Evolutionary conservation across 2,113 vertebrate species (phyloP), one percentile per base, ranked within the genome.

Genomic region (Cochlearius cochlearius): DNA sequence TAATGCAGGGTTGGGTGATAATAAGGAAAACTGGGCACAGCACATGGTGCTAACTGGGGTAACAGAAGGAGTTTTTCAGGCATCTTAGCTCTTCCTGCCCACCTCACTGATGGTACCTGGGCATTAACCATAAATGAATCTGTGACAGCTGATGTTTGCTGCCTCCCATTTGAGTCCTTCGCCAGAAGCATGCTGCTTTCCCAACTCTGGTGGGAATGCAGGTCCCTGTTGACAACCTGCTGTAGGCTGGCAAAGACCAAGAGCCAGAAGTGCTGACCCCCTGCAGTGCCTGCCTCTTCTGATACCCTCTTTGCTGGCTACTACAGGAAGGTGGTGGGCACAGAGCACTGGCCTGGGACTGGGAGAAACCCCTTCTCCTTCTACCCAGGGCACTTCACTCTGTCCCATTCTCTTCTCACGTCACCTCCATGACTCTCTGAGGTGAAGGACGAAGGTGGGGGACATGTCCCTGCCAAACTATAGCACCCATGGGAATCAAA

Each of bases 391-490:
- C 43, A 75, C 41, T 36, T n/a, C 38, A 75, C 19, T 55, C 43
- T 1, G 2, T 34, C 19, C 20, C 6, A 2, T 8, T 39, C 9
- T 60, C 11, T 16, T 58, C n/a, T 64, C 25, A 63, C 6, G 1
- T 75, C 17, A 34, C 20, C 29, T 86, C 27, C 15, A 8, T 52
- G 30, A 68, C 7, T 11, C 43, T 53, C 38, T 29, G 29, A 50
- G 15, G n/a, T 32, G 27, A 83, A 64, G 32, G 29, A 55, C 0
- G 0, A 20, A 39, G 19, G 27, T 27, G 14, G 8, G 10, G 10
- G 22, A 32, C 25, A 29, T 20, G 7, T 30, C 5, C 36, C 29
- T 90, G 7, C 27, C 47, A 59, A 30, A 53, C 9, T 49, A 12
- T 22, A 71, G 15, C 15, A 45, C 4, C 9, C 21, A 56, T 15